Evolutionary conservation across 2,888 invertebrate genomes (phyloP).

Genomic region (Amphimallon solstitiale): DNA sequence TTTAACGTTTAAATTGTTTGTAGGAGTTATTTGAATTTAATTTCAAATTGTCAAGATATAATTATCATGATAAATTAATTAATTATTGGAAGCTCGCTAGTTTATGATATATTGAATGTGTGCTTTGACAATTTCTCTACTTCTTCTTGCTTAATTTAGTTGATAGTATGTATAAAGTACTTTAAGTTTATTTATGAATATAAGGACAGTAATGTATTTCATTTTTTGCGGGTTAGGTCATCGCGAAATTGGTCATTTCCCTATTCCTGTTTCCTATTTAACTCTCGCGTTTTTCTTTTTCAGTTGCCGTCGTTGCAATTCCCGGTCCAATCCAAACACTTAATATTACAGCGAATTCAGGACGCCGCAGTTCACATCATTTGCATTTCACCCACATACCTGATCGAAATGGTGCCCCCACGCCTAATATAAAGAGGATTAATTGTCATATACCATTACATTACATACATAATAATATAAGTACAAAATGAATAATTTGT

Average conservation of each 20-base stretch:
- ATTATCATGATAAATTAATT: too few species aligned
- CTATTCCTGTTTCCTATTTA: conserved; percentile 23
- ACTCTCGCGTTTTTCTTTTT: conserved; percentile 9
- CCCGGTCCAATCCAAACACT: conserved; percentile 5
- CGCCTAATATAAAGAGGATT: not conserved
- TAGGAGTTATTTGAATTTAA: too few species aligned
- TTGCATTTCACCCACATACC: not conserved
- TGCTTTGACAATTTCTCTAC: too few species aligned
- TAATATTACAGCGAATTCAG: conserved; percentile 9
- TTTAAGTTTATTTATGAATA: not conserved
- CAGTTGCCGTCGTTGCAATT: conserved; percentile 17
- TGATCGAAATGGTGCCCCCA: not conserved
- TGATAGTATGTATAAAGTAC: not conserved
- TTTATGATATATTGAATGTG: too few species aligned
- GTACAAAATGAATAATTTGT: too few species aligned
- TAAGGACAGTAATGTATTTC: conserved; percentile 5
- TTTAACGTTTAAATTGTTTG: too few species aligned
- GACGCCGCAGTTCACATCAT: not conserved
- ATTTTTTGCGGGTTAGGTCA: conserved; percentile 20
- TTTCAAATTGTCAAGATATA: too few species aligned
- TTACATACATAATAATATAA: too few species aligned
- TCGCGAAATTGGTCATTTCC: conserved; percentile 29
- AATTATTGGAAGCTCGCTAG: too few species aligned
- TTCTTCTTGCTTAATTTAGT: too few species aligned
- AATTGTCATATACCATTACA: too few species aligned